A percentile compares a stretch with the other conserved stretches of the same genome.
Conservation (phyloP, 2,888 invertebrate species). For the Mythimna lalbum region DNA sequence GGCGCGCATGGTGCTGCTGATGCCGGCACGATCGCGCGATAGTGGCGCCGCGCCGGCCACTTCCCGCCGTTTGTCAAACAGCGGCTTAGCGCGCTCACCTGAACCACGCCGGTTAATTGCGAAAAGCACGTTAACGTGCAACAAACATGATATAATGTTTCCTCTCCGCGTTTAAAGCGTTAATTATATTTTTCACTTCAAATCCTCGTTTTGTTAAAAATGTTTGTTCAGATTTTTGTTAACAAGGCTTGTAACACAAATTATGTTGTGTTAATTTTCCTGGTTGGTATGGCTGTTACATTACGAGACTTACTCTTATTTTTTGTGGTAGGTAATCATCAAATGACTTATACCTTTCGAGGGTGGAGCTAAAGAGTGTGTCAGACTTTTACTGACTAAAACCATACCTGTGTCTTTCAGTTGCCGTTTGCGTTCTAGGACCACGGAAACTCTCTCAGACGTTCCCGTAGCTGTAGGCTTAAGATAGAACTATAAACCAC, state of each 20-base stretch:
- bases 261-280: slow-evolving; percentile 27
- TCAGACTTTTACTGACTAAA: no score
- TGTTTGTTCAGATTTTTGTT: slow-evolving; percentile 65
- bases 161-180: slow-evolving; percentile 73
- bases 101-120: slow-evolving; percentile 83
- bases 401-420: no score
- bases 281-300: slow-evolving; percentile 13
- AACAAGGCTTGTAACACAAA: slow-evolving; percentile 37
- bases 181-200: slow-evolving; percentile 72
- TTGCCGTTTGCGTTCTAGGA: no score
- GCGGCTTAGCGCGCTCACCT: slow-evolving; percentile 80
- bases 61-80: slow-evolving; percentile 86
- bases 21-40: slow-evolving; percentile 73
- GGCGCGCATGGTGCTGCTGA: slow-evolving; percentile 45
- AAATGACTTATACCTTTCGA: no score
- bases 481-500: no score
- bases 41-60: slow-evolving; percentile 78
- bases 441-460: no score
- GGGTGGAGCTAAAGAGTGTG: no score
- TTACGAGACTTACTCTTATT: slow-evolving; percentile 2
- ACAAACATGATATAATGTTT: slow-evolving; percentile 85
- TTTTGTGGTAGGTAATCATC: no score
- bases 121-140: slow-evolving; percentile 83
- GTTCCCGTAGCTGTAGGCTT: no score
- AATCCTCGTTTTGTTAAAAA: slow-evolving; percentile 62